Evolutionary conservation across 2,888 invertebrate genomes (phyloP), one percentile per base, ranked within the genome.

Genomic region (Cataglyphis altisquamis): DNA sequence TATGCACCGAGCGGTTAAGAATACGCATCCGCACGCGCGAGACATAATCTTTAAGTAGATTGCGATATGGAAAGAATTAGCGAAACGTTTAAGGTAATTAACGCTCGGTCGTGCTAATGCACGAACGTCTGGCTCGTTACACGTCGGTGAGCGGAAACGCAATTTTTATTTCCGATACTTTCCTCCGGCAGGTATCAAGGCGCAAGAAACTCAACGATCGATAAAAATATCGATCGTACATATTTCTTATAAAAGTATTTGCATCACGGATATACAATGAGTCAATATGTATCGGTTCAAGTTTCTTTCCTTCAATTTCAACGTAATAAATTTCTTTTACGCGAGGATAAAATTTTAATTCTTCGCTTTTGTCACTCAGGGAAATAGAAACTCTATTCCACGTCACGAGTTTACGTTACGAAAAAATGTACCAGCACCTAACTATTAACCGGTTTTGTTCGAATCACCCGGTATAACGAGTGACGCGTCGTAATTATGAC

Each of bases 41-140:
- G 45, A 48, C 21, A 36, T 48, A 36, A 48, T 74, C 62, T n/a
- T 36, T 45, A 48, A 75, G 64, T 9, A 15, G 63, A 74, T 63
- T 45, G 48, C 36, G 64, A 73, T 45, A 45, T 41, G 41, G 32
- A 32, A 32, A 5, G 21, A 48, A 73, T 78, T 77, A 73, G 82
- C 82, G 67, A 77, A 77, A 62, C 45, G 77, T 77, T 82, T 77
- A 77, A 80, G 57, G 60, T 55, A 77, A 82, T 82, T 82, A 82
- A 64, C 64, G 66, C 77, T 57, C 1, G 64, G 57, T 52, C 64
- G 57, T 60, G 82, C 60, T 82, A 77, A 77, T 77, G 45, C 45
- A 66, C 77, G 67, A 67, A 41, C 77, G 66, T 55, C 66, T 64
- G 60, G 45, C 39, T 77, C 82, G 77, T 60, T 82, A 45, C 66